Evolutionary conservation across 37 sponge, comb jelly and placozoan genomes (phyloP).

Genomic region (Chondrilla cf. caribensis): DNA sequence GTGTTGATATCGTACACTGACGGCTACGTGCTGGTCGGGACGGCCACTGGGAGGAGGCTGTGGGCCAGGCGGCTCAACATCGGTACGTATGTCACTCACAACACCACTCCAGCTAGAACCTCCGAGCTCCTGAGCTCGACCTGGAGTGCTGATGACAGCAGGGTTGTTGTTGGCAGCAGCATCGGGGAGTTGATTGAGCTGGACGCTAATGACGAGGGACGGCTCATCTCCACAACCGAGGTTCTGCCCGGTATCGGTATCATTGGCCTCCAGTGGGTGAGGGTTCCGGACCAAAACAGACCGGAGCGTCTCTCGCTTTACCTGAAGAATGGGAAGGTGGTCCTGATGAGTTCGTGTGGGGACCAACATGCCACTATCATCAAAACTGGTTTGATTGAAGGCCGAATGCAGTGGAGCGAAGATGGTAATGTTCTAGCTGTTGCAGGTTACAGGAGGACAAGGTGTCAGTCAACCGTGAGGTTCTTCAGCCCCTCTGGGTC

Average conservation of each 20-base stretch:
- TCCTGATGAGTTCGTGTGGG: slow-evolving; percentile 86
- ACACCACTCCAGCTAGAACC: slow-evolving; percentile 45
- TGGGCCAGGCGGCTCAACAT: slow-evolving; percentile 88
- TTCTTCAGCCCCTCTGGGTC: slow-evolving; percentile 82
- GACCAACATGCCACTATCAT: slow-evolving; percentile 91
- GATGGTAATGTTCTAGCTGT: slow-evolving; percentile 80
- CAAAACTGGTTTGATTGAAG: slow-evolving; percentile 79
- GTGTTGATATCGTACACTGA: slow-evolving; percentile 87
- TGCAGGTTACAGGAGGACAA: slow-evolving; percentile 77
- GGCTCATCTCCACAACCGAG: slow-evolving; percentile 83
- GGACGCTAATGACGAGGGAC: slow-evolving; percentile 70
- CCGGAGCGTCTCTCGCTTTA: slow-evolving; percentile 73
- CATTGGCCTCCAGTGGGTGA: slow-evolving; percentile 81
- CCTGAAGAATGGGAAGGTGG: slow-evolving; percentile 86
- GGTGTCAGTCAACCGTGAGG: slow-evolving; percentile 64
- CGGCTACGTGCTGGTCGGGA: slow-evolving; percentile 91
- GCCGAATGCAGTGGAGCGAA: slow-evolving; percentile 76
- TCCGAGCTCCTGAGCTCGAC: slow-evolving; percentile 73
- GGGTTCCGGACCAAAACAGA: slow-evolving; percentile 37
- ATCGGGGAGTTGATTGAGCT: slow-evolving; percentile 91
- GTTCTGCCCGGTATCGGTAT: slow-evolving; percentile 89
- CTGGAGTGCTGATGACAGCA: slow-evolving; percentile 85
- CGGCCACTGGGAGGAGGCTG: slow-evolving; percentile 78
- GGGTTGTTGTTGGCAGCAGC: slow-evolving; percentile 78
- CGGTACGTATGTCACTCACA: slow-evolving; percentile 81